Percentiles rank a stretch among this genome's conserved stretches.
These are phyloP conservation scores for Furcifer pardalis DNA, from an alignment of 2,797 vertebrate genomes.

Conservation along the genomic window DNA sequence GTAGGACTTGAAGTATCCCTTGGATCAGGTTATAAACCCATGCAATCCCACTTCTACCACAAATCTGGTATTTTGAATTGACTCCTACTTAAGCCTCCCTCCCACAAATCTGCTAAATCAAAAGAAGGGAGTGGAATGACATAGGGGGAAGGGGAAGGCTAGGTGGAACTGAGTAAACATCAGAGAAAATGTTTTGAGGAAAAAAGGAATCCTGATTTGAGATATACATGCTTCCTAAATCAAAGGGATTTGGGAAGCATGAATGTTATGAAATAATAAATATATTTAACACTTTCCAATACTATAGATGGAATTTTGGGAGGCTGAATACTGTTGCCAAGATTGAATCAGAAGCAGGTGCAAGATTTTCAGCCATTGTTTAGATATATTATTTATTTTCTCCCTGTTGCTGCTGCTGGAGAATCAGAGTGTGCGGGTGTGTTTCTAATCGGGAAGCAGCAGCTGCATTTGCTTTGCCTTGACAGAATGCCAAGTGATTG, in stretches of 20 bases:
- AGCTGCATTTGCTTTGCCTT: conserved; percentile 31
- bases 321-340: neutral
- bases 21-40: neutral
- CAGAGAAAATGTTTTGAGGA: neutral
- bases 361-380: conserved; percentile 5
- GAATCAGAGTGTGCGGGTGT: conserved; percentile 16
- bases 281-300: neutral
- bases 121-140: neutral
- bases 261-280: neutral
- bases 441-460: conserved; percentile 21
- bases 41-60: neutral
- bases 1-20: neutral
- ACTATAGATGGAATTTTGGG: neutral
- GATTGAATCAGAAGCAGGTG: conserved; percentile 19
- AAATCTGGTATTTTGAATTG: accelerated
- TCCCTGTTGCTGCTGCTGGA: neutral
- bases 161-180: neutral
- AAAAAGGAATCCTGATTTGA: neutral
- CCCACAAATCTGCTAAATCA: neutral
- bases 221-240: neutral
- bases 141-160: no score
- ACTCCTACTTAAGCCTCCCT: neutral
- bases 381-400: neutral
- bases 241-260: neutral
- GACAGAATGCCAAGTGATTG: conserved; percentile 12